Conservation (phyloP, 2,113 vertebrate genomes). For the Clarias batrachus region DNA sequence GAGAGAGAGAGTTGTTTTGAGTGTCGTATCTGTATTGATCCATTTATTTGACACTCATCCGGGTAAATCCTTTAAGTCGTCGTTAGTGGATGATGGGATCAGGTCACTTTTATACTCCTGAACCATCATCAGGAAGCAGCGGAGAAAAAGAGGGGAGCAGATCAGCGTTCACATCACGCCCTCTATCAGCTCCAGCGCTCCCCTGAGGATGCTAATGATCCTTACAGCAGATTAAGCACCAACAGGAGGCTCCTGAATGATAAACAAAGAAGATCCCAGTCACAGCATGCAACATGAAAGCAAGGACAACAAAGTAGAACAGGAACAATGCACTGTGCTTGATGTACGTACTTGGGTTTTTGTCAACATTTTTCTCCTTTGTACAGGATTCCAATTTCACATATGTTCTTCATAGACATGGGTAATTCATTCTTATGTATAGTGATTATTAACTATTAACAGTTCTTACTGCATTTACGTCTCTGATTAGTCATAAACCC, state of each 20-base stretch:
- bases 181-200: neutral
- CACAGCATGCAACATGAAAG: no score
- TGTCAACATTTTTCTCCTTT: no score
- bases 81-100: neutral
- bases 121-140: neutral
- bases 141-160: neutral
- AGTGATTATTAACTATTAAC: no score
- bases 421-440: neutral
- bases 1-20: neutral
- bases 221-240: neutral
- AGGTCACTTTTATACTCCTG: neutral
- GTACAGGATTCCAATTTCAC: neutral
- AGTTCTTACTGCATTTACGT: neutral
- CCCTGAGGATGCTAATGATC: neutral
- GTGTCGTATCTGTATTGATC: neutral
- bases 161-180: slow-evolving; percentile 16
- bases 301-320: neutral
- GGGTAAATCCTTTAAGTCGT: neutral
- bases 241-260: neutral
- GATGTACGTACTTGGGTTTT: neutral
- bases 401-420: neutral
- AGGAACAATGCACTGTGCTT: neutral
- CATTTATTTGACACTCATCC: neutral
- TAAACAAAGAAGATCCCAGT: neutral
- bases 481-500: neutral